Percentiles rank a stretch among this genome's conserved stretches.
phyloP scores from a whole-genome alignment of 1,140 invertebrate species.

The Trichonephila inaurata region DNA sequence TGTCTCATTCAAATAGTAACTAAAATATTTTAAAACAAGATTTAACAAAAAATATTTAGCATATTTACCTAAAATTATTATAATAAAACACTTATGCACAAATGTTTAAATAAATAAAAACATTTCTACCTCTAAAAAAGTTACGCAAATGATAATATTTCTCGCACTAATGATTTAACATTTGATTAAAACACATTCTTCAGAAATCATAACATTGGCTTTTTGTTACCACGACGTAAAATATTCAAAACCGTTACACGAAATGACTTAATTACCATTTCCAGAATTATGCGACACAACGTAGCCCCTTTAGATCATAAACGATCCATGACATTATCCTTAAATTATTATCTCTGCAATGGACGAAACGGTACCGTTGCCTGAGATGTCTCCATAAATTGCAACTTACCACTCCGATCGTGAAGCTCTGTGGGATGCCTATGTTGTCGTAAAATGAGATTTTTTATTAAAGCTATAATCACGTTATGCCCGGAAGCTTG shows the following conservation, averaged over 20 bases:
- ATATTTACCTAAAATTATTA: too few relatives aligned
- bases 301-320: not conserved
- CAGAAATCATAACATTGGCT: too few relatives aligned
- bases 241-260: not conserved
- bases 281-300: not conserved
- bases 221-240: not conserved
- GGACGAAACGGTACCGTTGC: not conserved
- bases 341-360: not conserved
- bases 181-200: not conserved
- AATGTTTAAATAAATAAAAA: too few relatives aligned
- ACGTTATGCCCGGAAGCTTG: not conserved
- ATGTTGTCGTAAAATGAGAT: slow-evolving; percentile 7
- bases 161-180: not conserved
- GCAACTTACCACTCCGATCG: not conserved
- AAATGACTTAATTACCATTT: not conserved
- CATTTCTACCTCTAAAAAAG: too few relatives aligned
- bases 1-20: too few relatives aligned
- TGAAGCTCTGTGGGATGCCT: not conserved
- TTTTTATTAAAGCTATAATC: slow-evolving; percentile 27
- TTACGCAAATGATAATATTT: too few relatives aligned
- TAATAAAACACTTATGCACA: too few relatives aligned
- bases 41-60: too few relatives aligned
- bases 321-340: not conserved
- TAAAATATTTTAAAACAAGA: too few relatives aligned
- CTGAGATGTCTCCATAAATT: slow-evolving; percentile 17